Base-by-base conservation (phyloP, 2,888 invertebrate species). In the Colletes collaris region DNA sequence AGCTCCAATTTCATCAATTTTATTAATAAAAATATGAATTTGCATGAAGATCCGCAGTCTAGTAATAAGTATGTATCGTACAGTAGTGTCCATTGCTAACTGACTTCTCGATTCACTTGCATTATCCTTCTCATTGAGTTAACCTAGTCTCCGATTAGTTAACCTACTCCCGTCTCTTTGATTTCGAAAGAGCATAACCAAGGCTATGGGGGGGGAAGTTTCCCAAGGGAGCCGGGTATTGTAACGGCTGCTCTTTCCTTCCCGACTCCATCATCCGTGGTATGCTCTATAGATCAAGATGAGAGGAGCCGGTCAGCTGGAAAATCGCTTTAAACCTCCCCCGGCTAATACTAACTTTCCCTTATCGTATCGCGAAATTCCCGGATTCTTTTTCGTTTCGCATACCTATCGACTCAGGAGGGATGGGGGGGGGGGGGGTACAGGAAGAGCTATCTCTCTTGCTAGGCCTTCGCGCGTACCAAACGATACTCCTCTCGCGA, bases 311-410 rank as follows among this genome's bases (percentile, higher is more conserved):
- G 83, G 78, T 82, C 84, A 83, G 79, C 87, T 81, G 89, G 88
- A 90, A 90, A 90, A 90, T 90, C 89, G 89, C 89, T 90, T 90
- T 88, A 91, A 90, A 88, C 90, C 86, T 85, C 88, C 79, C 79
- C 85, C 82, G 82, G 88, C 91, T 90, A 90, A 90, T 90, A 90
- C 91, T 90, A 90, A 90, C 90, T 89, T 87, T 86, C 86, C 83
- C 83, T 77, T 77, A 82, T 85, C 87, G 83, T 86, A 83, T 85
- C 83, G 67, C 53, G 74, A 79, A 86, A 88, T 86, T 86, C 81
- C 76, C 79, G 59, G 82, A 83, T 77, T 82, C 77, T 83, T 85
- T 82, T 82, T 76, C 60, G 52, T 60, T 37, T 19, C 68, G 70
- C 77, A 62, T 72, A 63, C 66, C 27, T 27, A 27, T 27, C 70